phyloP scores from a whole-genome alignment of 2,888 invertebrate species.

The Cremastobaeus sp. region DNA sequence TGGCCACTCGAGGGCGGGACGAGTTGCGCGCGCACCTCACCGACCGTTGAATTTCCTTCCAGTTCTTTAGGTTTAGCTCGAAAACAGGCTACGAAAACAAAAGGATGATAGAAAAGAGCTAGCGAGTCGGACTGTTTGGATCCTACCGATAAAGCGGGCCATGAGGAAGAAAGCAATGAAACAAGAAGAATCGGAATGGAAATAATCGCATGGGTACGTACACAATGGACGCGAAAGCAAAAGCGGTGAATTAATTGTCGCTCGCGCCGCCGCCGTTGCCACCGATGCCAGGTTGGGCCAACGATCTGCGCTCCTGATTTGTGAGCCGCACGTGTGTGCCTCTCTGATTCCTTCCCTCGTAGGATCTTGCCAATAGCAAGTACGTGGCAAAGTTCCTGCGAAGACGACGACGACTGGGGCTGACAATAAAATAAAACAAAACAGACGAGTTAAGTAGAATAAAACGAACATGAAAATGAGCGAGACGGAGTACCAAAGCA shows the following conservation, averaged over 20 bases:
- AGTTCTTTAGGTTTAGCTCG: constrained; percentile 45
- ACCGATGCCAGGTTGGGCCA: constrained; percentile 47
- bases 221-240: constrained; percentile 67
- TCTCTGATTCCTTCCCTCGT: constrained; percentile 47
- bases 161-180: constrained; percentile 57
- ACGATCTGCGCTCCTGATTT: constrained; percentile 70
- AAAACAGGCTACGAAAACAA: constrained; percentile 65
- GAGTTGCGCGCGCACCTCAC: constrained; percentile 19
- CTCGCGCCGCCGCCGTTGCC: constrained; percentile 72
- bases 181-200: constrained; percentile 55
- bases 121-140: constrained; percentile 47
- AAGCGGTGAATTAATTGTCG: constrained; percentile 76
- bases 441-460: constrained; percentile 52
- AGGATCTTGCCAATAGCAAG: constrained; percentile 34
- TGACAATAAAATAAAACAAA: constrained; percentile 68
- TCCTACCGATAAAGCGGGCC: constrained; percentile 60
- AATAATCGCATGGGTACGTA: constrained; percentile 63
- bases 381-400: constrained; percentile 62
- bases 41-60: constrained; percentile 36
- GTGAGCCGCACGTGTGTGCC: constrained; percentile 72
- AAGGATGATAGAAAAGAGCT: constrained; percentile 69
- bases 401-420: constrained; percentile 62
- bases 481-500: constrained; percentile 32
- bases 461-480: constrained; percentile 47
- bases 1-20: neutral